phyloP scores from a whole-genome alignment of 2,113 vertebrate genomes.

The Columba livia region DNA sequence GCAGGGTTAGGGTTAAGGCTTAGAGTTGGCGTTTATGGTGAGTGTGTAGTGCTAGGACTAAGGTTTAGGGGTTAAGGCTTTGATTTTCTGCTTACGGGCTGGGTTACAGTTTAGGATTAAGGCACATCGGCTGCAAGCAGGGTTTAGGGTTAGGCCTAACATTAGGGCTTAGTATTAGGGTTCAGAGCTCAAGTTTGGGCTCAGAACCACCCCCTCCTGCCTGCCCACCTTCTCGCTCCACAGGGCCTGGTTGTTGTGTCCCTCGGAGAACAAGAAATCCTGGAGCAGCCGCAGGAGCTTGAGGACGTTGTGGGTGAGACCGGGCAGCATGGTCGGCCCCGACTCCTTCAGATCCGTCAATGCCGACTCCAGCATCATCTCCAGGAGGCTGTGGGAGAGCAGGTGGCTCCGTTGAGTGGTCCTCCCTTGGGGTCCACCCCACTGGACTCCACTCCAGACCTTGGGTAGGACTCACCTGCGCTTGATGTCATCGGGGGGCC shows the following conservation, averaged over 20 bases:
- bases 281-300: conserved; percentile 93
- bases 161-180: not conserved
- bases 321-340: conserved; percentile 62
- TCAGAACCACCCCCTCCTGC: accelerated
- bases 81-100: not conserved
- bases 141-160: not conserved
- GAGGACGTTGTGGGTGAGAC: conserved; percentile 84
- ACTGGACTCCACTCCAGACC: accelerated
- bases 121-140: no score
- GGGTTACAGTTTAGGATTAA: not conserved
- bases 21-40: no score
- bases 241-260: conserved; percentile 87
- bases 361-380: conserved; percentile 98
- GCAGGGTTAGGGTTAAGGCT: no score
- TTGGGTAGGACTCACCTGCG: conserved; percentile 78
- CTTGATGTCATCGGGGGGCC: conserved; percentile 92
- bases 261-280: conserved; percentile 94
- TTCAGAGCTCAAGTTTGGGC: not conserved
- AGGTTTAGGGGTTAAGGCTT: no score
- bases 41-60: no score
- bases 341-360: conserved; percentile 88
- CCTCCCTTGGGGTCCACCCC: not conserved
- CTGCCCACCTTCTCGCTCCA: conserved; percentile 94
- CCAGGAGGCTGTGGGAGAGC: conserved; percentile 81
- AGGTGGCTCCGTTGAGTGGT: accelerated